Evolutionary conservation across 2,888 invertebrate genomes (phyloP).

Genomic region (Sarcophaga variegata): DNA sequence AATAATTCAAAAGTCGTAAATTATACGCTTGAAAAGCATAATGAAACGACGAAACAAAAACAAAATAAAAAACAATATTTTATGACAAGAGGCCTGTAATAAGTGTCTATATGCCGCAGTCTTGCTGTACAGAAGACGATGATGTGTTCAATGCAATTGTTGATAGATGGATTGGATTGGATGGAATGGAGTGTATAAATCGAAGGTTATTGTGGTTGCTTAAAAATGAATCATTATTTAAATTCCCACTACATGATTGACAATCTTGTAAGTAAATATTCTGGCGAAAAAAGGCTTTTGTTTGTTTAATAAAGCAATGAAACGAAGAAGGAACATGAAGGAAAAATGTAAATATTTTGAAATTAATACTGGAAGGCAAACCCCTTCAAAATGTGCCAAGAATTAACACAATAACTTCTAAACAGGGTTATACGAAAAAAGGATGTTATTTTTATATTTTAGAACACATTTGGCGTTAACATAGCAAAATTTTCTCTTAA

Average conservation of each 20-base stretch:
- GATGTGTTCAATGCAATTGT: slow-evolving; percentile 13
- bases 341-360: slow-evolving; percentile 34
- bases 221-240: slow-evolving; percentile 52
- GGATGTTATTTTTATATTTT: background rate
- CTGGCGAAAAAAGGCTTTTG: background rate
- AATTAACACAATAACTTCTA: slow-evolving; percentile 30
- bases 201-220: background rate
- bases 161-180: slow-evolving; percentile 19
- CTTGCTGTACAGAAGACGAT: background rate
- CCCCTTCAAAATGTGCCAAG: slow-evolving; percentile 34
- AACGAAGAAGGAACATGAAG: background rate
- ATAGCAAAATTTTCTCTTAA: no score
- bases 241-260: slow-evolving; percentile 25
- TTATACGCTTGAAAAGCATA: slow-evolving; percentile 27
- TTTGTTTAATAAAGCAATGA: background rate
- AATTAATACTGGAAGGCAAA: slow-evolving; percentile 41
- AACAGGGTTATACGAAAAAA: background rate
- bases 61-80: background rate
- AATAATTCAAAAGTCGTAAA: slow-evolving; percentile 57
- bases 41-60: background rate
- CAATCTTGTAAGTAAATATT: background rate
- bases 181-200: background rate
- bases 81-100: slow-evolving; percentile 34
- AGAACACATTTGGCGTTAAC: no score
- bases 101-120: slow-evolving; percentile 18